Base-by-base conservation (phyloP, 2,113 vertebrate species). In the Epinephelus lanceolatus region DNA sequence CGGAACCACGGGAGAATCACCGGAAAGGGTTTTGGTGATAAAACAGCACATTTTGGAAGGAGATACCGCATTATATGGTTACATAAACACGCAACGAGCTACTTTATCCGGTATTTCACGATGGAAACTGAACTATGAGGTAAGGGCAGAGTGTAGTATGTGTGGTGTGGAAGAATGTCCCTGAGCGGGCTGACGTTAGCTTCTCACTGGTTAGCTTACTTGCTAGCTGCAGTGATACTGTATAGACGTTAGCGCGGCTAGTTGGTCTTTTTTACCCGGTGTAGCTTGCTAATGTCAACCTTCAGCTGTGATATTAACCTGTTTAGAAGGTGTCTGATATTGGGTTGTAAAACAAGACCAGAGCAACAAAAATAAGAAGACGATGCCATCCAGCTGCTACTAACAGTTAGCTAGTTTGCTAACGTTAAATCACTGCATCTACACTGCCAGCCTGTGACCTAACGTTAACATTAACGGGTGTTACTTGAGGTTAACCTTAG, bases 91-190 rank as follows among this genome's bases (percentile, higher is more conserved):
- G 17, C 57, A 55, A 3, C 52, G 55, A 40, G 56, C 71, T 19
- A 40, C 65, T 63, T 75, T 52, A n/a, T 47, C 56, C 84, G 7
- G 30, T 13, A 53, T 66, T 79, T 63, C 42, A 73, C 3, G 11
- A 93, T 92, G 89, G 80, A 79, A 77, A 70, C 62, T 76, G 66
- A 90, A 91, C 71, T 91, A 94, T 93, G 93, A 93, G 91, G 93
- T 94, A 83, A 91, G 91, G 19, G 62, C 67, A 23, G 68, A 60
- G 45, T 68, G 61, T 57, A 63, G 67, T 71, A 18, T 57, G 66
- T 74, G 78, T 85, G 72, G 81, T 92, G 89, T 84, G 78, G 60
- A 85, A 91, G 86, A 88, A 85, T 91, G 89, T 90, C 86, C 87
- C 87, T 84, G 75, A 89, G 83, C 85, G 76, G 87, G 83, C 61